Percentiles rank a stretch among this genome's conserved stretches.
phyloP scores from a whole-genome alignment of 2,888 invertebrate species.

The Bembecia ichneumoniformis region DNA sequence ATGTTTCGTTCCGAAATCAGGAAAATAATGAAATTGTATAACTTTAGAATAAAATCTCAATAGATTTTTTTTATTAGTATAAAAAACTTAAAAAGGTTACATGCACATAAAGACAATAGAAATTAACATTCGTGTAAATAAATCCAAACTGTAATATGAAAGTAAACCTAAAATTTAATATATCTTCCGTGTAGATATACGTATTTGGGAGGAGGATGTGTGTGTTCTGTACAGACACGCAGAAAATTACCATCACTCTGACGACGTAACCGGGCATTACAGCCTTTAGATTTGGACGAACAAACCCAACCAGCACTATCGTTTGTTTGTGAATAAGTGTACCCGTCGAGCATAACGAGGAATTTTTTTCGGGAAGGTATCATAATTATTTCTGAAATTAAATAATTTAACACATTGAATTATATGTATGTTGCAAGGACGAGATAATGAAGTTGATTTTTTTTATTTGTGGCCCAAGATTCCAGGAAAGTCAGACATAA shows the following conservation, averaged over 20 bases:
- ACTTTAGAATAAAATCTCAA: too few relatives aligned
- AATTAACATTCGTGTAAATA: too few relatives aligned
- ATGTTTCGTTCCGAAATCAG: too few relatives aligned
- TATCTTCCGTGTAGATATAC: constrained; percentile 15
- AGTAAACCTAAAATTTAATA: constrained; percentile 7
- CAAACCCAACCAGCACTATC: constrained; percentile 27
- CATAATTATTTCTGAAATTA: constrained; percentile 15
- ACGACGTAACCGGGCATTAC: constrained; percentile 19
- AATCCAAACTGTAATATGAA: too few relatives aligned
- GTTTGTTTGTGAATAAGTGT: constrained; percentile 32
- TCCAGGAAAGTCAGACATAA: too few relatives aligned
- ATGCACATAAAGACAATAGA: too few relatives aligned
- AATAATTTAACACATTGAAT: too few relatives aligned
- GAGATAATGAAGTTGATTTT: too few relatives aligned
- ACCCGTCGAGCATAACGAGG: constrained; percentile 27
- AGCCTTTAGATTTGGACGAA: constrained; percentile 27
- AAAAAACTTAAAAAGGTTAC: too few relatives aligned
- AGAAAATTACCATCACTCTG: constrained; percentile 10
- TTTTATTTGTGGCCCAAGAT: too few relatives aligned
- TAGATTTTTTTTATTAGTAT: too few relatives aligned
- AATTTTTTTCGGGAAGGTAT: constrained; percentile 28
- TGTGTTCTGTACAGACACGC: constrained; percentile 17
- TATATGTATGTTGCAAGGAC: constrained; percentile 13
- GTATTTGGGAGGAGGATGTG: constrained; percentile 20
- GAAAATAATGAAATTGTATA: too few relatives aligned